These are phyloP conservation scores for Rhodinocichla rosea DNA, from an alignment of 2,113 vertebrate species.

Conservation along the genomic window DNA sequence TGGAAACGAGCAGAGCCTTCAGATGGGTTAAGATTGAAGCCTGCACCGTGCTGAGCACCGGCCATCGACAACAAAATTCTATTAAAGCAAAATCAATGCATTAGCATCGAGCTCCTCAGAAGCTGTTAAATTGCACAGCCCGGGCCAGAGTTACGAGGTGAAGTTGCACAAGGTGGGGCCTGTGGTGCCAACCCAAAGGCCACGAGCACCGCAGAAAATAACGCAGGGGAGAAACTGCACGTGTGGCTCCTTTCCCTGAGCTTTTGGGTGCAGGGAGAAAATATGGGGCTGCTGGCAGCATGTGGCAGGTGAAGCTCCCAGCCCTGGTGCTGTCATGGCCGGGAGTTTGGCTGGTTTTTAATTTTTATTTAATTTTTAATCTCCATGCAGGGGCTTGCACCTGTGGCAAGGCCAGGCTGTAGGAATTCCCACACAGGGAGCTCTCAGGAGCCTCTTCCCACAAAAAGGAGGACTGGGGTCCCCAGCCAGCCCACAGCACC, in stretches of 20 bases:
- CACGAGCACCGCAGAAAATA: not conserved
- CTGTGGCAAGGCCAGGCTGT: fast-evolving
- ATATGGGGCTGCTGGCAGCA: not conserved
- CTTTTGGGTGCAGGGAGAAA: not conserved
- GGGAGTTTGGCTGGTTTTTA: not conserved
- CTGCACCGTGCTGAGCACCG: conserved; percentile 48
- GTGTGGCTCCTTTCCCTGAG: not conserved
- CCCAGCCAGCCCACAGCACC: not conserved
- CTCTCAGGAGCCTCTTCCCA: fast-evolving
- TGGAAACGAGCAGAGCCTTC: conserved; percentile 73
- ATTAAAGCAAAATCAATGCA: conserved; percentile 70
- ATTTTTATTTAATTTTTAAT: no score
- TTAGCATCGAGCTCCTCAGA: conserved; percentile 62
- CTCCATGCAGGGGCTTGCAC: not conserved
- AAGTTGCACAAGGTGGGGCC: conserved; percentile 14
- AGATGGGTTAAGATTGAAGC: conserved; percentile 74
- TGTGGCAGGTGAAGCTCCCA: not conserved
- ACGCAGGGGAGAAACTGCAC: not conserved
- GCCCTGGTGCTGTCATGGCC: fast-evolving
- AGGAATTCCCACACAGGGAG: fast-evolving
- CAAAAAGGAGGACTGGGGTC: not conserved
- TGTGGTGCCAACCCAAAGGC: not conserved
- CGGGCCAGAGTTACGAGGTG: conserved; percentile 29
- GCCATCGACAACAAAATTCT: conserved; percentile 70
- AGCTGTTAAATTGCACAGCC: conserved; percentile 58